Evolutionary conservation across 2,113 vertebrate genomes (phyloP).

Genomic region (Columba livia): DNA sequence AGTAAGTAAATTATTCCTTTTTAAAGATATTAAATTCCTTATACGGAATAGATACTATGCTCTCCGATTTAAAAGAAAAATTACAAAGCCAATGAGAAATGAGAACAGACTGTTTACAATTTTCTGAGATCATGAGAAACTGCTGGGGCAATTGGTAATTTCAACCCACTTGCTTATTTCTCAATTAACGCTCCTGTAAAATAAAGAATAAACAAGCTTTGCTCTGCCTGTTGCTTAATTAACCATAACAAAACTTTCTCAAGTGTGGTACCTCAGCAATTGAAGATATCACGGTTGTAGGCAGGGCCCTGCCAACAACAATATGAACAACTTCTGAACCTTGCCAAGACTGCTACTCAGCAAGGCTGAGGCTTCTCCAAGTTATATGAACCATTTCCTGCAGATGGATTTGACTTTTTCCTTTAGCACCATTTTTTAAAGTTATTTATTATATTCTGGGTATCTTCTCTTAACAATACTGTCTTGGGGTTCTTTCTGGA

Average conservation of each 20-base stretch:
- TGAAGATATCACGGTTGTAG: conserved; percentile 25
- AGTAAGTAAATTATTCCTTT: conserved; percentile 62
- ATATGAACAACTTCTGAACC: conserved; percentile 22
- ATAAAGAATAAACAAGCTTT: conserved; percentile 53
- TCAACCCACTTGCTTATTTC: conserved; percentile 43
- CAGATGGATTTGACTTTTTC: conserved; percentile 1
- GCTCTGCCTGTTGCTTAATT: conserved; percentile 55
- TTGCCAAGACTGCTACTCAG: conserved; percentile 46
- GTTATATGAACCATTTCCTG: conserved; percentile 38
- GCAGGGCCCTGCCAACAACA: conserved; percentile 15
- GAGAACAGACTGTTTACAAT: conserved; percentile 20
- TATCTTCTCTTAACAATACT: neutral
- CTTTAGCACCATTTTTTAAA: neutral
- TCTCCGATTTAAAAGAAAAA: conserved; percentile 31
- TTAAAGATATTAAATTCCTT: conserved; percentile 40
- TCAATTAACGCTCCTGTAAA: conserved; percentile 47
- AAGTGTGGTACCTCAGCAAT: conserved; percentile 26
- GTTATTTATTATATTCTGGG: neutral
- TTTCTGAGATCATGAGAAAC: conserved; percentile 57
- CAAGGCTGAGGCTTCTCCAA: conserved; percentile 46
- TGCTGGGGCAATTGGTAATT: conserved; percentile 48
- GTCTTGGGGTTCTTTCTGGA: neutral
- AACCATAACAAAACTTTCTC: conserved; percentile 52
- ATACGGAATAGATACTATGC: neutral
- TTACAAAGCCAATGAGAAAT: conserved; percentile 17